These are phyloP conservation scores for Clarias laeviceps DNA, from an alignment of 2,797 vertebrate genomes.

Conservation along the genomic window DNA sequence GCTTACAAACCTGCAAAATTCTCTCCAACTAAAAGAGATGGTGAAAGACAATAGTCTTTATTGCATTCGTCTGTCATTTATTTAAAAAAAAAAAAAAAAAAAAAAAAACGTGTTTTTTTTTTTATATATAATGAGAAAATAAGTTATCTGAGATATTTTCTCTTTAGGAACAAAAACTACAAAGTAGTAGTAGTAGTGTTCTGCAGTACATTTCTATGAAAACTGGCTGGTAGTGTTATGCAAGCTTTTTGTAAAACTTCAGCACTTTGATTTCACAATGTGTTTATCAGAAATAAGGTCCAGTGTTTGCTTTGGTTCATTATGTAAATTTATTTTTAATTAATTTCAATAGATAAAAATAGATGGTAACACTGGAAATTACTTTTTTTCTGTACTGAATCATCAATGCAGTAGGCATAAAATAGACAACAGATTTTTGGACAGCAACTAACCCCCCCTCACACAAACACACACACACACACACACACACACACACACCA, in stretches of 20 bases:
- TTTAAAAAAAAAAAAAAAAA: background rate
- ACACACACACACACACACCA: background rate
- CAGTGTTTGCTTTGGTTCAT: background rate
- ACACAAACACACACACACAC: background rate
- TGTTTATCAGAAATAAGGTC: background rate
- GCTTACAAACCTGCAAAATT: constrained; percentile 76
- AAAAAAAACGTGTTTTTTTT: background rate
- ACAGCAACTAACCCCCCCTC: background rate
- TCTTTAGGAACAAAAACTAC: background rate
- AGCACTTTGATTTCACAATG: background rate
- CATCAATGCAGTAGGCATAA: background rate
- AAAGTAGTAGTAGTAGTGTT: too few species aligned
- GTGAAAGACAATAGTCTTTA: background rate
- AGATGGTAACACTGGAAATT: background rate
- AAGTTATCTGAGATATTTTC: background rate
- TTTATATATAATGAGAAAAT: background rate
- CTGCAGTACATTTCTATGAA: background rate
- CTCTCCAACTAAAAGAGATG: constrained; percentile 32
- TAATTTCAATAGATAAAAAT: background rate
- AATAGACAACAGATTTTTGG: background rate
- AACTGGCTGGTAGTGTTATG: background rate
- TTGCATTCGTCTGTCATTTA: background rate
- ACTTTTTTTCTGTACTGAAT: background rate
- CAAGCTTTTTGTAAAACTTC: background rate
- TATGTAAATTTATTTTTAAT: background rate